Percentiles rank a stretch among this genome's conserved stretches.
Evolutionary conservation across 2,888 invertebrate species (phyloP).

Genomic region (Pocota personata): DNA sequence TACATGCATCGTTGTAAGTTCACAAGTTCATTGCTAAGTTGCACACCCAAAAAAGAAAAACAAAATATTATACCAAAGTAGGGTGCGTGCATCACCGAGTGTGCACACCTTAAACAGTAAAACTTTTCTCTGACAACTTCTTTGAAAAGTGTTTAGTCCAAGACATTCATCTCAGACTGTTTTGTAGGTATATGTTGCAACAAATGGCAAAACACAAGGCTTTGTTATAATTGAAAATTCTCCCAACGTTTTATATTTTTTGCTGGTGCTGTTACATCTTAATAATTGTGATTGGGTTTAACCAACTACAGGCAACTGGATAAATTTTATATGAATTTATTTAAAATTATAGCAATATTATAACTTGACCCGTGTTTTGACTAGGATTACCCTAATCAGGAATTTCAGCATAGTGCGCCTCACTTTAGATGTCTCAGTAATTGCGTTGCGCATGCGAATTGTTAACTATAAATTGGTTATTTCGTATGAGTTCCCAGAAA

Average conservation of each 20-base stretch:
- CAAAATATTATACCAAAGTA: not conserved
- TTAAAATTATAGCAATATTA: constrained; percentile 27
- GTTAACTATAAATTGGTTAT: constrained; percentile 58
- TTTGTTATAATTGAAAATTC: constrained; percentile 20
- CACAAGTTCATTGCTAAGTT: constrained; percentile 67
- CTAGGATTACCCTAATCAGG: constrained; percentile 34
- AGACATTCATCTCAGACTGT: not conserved
- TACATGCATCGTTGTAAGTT: constrained; percentile 41
- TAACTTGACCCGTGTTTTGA: constrained; percentile 34
- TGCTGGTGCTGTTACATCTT: too few relatives aligned
- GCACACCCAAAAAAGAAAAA: not conserved
- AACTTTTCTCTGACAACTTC: constrained; percentile 8
- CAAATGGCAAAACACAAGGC: constrained; percentile 8
- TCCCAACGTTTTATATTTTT: not conserved
- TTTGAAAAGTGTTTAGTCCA: constrained; percentile 9
- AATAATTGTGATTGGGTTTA: not conserved
- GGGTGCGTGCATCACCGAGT: constrained; percentile 15
- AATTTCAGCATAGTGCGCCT: constrained; percentile 40
- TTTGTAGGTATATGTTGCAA: constrained; percentile 11
- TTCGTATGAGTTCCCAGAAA: constrained; percentile 42
- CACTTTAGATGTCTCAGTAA: constrained; percentile 45
- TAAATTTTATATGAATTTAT: not conserved
- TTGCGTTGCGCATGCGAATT: constrained; percentile 61
- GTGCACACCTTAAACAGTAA: constrained; percentile 19
- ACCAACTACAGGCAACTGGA: not conserved